Percentiles rank a stretch among this genome's conserved stretches.
These are phyloP conservation scores for Nylanderia fulva DNA, from an alignment of 1,140 invertebrate genomes.

Conservation along the genomic window DNA sequence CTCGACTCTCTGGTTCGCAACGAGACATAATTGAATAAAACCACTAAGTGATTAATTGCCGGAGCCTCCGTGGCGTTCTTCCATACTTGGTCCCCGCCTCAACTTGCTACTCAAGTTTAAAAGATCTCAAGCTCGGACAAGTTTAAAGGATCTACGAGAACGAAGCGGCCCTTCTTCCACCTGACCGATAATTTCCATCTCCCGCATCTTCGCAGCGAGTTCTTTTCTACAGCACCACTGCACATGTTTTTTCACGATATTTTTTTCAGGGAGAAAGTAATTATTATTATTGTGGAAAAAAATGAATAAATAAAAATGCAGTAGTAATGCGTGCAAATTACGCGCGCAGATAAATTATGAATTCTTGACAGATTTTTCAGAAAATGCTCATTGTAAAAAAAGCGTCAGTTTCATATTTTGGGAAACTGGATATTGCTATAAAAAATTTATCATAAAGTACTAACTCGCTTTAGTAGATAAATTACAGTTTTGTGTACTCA, in stretches of 20 bases:
- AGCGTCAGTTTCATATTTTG: background rate
- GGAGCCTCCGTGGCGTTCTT: slow-evolving; percentile 69
- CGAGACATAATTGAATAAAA: slow-evolving; percentile 83
- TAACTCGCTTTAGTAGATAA: slow-evolving; percentile 22
- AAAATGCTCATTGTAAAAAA: background rate
- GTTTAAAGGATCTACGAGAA: slow-evolving; percentile 50
- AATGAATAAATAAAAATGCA: background rate
- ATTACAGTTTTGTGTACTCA: slow-evolving; percentile 51
- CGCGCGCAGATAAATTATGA: background rate
- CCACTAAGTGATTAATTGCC: slow-evolving; percentile 83
- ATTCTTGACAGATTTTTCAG: background rate
- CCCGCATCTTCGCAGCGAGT: background rate
- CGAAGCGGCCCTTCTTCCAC: background rate
- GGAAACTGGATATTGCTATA: background rate
- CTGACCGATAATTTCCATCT: slow-evolving; percentile 3
- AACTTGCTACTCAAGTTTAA: slow-evolving; percentile 70
- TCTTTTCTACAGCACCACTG: background rate
- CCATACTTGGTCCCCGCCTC: slow-evolving; percentile 55
- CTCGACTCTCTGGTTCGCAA: slow-evolving; percentile 71
- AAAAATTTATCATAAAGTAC: slow-evolving; percentile 15
- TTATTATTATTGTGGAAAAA: background rate
- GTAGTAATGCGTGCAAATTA: background rate
- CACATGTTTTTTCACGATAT: background rate
- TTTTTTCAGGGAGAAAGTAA: background rate
- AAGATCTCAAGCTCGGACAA: slow-evolving; percentile 53